Evolutionary conservation across 2,888 invertebrate species (phyloP).

Genomic region (Meiosimyza decipiens): DNA sequence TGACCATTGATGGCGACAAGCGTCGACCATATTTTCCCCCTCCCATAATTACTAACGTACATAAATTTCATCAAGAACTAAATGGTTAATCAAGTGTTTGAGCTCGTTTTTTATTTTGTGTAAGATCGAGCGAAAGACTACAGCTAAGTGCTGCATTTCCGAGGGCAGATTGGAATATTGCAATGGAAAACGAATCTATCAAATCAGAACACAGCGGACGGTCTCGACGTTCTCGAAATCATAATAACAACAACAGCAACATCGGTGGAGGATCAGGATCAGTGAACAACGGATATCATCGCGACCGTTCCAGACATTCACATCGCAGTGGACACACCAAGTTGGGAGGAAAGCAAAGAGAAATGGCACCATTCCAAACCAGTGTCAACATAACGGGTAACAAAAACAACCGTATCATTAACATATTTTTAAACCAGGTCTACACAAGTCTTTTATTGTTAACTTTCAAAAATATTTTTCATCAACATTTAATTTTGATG

Average conservation of each 20-base stretch:
- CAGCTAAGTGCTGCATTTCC: too few relatives aligned
- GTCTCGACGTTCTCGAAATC: slow-evolving; percentile 76
- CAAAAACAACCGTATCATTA: background rate
- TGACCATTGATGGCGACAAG: too few relatives aligned
- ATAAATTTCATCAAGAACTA: too few relatives aligned
- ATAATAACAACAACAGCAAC: slow-evolving; percentile 63
- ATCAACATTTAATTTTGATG: too few relatives aligned
- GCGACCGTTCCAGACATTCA: slow-evolving; percentile 73
- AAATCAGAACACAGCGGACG: slow-evolving; percentile 91
- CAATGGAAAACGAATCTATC: slow-evolving; percentile 94
- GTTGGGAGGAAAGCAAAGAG: slow-evolving; percentile 70
- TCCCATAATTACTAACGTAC: too few relatives aligned
- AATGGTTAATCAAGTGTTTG: too few relatives aligned
- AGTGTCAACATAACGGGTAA: slow-evolving; percentile 80
- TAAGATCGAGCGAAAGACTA: too few relatives aligned
- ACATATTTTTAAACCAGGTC: too few relatives aligned
- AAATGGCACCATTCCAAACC: slow-evolving; percentile 89
- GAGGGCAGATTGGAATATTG: slow-evolving; percentile 32
- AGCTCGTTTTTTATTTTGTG: too few relatives aligned
- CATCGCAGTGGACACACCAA: slow-evolving; percentile 71
- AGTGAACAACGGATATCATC: slow-evolving; percentile 67
- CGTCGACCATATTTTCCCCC: too few relatives aligned
- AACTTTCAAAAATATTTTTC: too few relatives aligned
- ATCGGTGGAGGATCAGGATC: slow-evolving; percentile 65
- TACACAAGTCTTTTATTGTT: too few relatives aligned